These are phyloP conservation scores for Ranitomeya variabilis DNA, from an alignment of 2,113 vertebrate species.

Conservation along the genomic window DNA sequence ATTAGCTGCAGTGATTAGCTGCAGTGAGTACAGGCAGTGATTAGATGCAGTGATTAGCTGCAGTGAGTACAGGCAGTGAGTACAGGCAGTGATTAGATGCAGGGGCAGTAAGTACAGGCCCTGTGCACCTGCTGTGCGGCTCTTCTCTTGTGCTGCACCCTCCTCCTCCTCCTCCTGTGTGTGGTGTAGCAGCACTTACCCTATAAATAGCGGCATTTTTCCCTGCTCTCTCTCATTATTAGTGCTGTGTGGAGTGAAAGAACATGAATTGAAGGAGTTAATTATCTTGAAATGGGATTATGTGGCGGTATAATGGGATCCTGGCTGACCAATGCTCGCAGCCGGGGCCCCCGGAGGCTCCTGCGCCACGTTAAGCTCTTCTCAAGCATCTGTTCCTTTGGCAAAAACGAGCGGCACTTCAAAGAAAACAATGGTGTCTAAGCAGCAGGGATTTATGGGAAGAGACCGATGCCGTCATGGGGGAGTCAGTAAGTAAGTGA, in stretches of 20 bases:
- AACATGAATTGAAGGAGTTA: constrained; percentile 38
- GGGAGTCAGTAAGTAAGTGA: no score
- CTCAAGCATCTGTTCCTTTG: constrained; percentile 54
- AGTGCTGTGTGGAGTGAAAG: background rate
- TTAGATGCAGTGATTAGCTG: background rate
- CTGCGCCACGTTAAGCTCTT: constrained; percentile 35
- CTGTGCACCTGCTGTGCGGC: background rate
- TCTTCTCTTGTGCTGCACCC: background rate
- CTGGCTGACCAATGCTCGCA: constrained; percentile 47
- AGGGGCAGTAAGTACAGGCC: background rate
- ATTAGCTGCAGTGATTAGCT: background rate
- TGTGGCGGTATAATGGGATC: constrained; percentile 25
- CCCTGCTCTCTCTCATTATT: background rate
- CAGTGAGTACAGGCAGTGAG: background rate
- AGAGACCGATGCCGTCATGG: background rate
- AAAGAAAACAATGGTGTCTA: constrained; percentile 21
- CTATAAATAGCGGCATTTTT: background rate
- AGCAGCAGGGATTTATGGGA: background rate
- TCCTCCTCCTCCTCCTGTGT: background rate
- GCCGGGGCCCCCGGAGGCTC: constrained; percentile 16
- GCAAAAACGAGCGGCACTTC: constrained; percentile 16
- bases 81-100: background rate
- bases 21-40: background rate
- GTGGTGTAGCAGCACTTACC: constrained; percentile 13
- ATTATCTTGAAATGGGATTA: constrained; percentile 42